Evolutionary conservation across 2,888 invertebrate genomes (phyloP).

Genomic region (Rhamnusium bicolor): DNA sequence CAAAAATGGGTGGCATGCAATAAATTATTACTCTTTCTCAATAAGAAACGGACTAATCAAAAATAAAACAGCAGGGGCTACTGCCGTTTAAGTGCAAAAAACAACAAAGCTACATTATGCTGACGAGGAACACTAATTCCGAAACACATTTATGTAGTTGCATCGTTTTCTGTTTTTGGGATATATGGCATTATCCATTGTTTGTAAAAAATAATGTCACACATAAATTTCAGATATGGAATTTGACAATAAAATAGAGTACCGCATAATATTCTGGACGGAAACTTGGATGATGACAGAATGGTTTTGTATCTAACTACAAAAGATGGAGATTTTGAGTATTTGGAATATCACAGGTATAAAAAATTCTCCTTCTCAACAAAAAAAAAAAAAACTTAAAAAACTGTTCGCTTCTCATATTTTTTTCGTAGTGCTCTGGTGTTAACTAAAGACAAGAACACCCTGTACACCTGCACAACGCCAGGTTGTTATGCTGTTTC

Average conservation of each 20-base stretch:
- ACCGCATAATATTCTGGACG: constrained; percentile 85
- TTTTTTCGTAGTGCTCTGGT: constrained; percentile 76
- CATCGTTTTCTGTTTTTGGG: no score
- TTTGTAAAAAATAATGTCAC: no score
- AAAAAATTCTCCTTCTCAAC: neutral
- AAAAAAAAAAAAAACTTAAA: neutral
- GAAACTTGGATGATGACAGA: constrained; percentile 83
- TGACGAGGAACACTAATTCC: no score
- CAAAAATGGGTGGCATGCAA: no score
- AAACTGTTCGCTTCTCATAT: neutral
- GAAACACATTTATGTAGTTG: no score
- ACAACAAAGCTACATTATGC: no score
- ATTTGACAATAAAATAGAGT: constrained; percentile 79
- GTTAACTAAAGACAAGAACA: constrained; percentile 78
- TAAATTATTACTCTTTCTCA: no score
- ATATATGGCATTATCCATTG: no score
- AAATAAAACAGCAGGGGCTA: no score
- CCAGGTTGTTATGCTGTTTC: constrained; percentile 75
- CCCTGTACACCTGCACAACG: constrained; percentile 81
- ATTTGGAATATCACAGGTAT: constrained; percentile 56
- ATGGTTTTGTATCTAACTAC: constrained; percentile 71
- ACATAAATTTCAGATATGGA: constrained; percentile 77
- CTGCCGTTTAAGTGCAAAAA: no score
- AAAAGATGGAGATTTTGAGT: constrained; percentile 50
- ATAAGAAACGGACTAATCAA: no score